Conservation (phyloP, 2,888 invertebrate species). For the Drosophila robusta region DNA sequence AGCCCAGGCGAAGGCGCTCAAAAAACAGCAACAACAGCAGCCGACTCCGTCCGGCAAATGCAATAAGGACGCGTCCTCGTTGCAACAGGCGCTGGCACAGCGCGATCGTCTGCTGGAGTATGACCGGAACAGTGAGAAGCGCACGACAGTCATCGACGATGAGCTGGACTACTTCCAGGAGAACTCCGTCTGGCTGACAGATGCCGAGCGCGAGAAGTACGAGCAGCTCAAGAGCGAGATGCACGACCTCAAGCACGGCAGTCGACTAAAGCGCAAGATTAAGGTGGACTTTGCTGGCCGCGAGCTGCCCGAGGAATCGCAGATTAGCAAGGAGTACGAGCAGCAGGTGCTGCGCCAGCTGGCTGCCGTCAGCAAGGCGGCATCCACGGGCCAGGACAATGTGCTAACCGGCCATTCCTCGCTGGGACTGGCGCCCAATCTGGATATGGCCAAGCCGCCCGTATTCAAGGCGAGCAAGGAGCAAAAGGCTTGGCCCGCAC, state of each 20-base stretch:
- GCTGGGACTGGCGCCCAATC: constrained; percentile 55
- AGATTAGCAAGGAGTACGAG: constrained; percentile 83
- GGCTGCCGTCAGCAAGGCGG: constrained; percentile 73
- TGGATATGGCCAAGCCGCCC: constrained; percentile 69
- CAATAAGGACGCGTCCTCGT: constrained; percentile 88
- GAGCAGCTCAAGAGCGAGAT: constrained; percentile 89
- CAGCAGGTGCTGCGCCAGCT: constrained; percentile 84
- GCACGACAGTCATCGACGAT: constrained; percentile 89
- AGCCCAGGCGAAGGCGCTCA: constrained; percentile 11
- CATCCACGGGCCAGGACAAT: constrained; percentile 21
- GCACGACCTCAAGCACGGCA: constrained; percentile 89
- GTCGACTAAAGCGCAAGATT: constrained; percentile 89
- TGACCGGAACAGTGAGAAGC: constrained; percentile 90
- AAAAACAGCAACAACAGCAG: constrained; percentile 22
- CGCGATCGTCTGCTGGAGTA: constrained; percentile 93
- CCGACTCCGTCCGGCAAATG: constrained; percentile 16
- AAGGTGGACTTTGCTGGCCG: constrained; percentile 92
- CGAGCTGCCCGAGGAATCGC: constrained; percentile 86
- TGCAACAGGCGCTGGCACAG: constrained; percentile 91
- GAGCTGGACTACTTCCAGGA: constrained; percentile 95
- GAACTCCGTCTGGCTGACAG: constrained; percentile 92
- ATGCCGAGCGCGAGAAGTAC: constrained; percentile 89
- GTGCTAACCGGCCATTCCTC: constrained; percentile 64
- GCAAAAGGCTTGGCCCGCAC: constrained; percentile 15
- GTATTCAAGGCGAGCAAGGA: constrained; percentile 59